Base-by-base conservation (phyloP, 1,140 invertebrate genomes). In the Drosophila ercepeae region DNA sequence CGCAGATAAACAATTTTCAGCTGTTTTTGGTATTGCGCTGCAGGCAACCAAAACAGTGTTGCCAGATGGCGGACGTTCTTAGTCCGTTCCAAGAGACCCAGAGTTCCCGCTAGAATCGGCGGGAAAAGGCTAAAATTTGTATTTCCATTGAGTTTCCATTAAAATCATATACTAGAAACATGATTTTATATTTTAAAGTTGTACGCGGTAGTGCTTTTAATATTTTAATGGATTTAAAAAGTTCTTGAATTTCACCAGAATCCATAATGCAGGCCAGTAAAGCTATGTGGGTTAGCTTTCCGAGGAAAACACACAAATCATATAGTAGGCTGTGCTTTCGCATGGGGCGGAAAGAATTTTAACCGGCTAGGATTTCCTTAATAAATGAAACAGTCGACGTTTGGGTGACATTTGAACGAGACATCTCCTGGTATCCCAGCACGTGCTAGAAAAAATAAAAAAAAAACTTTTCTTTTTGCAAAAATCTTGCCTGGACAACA, bases 1-100 rank as follows among this genome's bases (percentile, higher is more conserved):
- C 45, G 58, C 39, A 50, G 42, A 41, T 29, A 44, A 44, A 44
- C 23, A 25, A 25, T 39, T 32, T 57, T 68, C 60, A 60, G 49
- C 25, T 48, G 11, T 14, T 11, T n/a, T 11, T 48, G 42, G n/a
- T 48, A 55, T 55, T 55, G 53, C 53, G 53, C 39, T 55, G 23
- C 42, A 45, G 39, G 7, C 23, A 13, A 29, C 11, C 29, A 0
- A 2, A 32, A 11, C 11, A 9, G 29, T 9, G 29, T 32, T 32
- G 29, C 29, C 29, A 32, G 9, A 32, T 32, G 11, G 29, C 9
- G 29, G 1, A n/a, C 11, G 29, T 32, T 32, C 29, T 32, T 32
- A 9, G 11, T 3, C 21, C 21, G 21, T 21, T 32, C n/a, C n/a
- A n/a, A n/a, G n/a, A n/a, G n/a, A n/a, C n/a, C n/a, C n/a, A 9